phyloP scores from a whole-genome alignment of 2,888 invertebrate species.

The Eristalis pertinax region DNA sequence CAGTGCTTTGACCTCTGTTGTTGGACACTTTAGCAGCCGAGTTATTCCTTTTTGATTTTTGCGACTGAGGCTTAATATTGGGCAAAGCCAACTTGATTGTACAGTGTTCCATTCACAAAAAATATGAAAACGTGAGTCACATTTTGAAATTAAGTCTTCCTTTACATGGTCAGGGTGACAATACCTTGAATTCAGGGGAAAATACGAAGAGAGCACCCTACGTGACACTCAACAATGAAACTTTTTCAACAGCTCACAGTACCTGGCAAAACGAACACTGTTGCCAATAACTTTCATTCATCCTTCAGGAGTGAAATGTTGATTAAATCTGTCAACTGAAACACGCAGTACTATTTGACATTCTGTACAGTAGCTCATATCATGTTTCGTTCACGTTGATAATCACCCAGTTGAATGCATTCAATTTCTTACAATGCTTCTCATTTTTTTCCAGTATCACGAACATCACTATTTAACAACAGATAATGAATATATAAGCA shows the following conservation, averaged over 20 bases:
- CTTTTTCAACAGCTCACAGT: not conserved
- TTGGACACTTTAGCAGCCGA: no score
- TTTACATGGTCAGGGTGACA: not conserved
- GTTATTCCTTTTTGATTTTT: no score
- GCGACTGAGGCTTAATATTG: no score
- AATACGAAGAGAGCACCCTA: not conserved
- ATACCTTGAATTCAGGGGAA: not conserved
- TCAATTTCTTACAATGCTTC: not conserved
- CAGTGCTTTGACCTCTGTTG: no score
- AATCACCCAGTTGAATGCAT: not conserved
- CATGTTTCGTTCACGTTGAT: not conserved
- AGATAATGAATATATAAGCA: not conserved
- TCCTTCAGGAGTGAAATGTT: not conserved
- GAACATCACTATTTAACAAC: not conserved
- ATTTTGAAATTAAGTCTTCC: not conserved
- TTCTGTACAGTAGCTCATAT: not conserved
- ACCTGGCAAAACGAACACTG: not conserved
- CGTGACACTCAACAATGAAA: not conserved
- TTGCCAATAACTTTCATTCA: not conserved
- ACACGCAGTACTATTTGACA: not conserved
- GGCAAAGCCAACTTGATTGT: no score
- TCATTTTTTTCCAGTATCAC: not conserved
- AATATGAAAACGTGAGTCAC: no score
- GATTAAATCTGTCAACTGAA: not conserved
- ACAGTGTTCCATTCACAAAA: no score